These are phyloP conservation scores for Numenius phaeopus DNA, from an alignment of 2,797 vertebrate species.

Conservation along the genomic window DNA sequence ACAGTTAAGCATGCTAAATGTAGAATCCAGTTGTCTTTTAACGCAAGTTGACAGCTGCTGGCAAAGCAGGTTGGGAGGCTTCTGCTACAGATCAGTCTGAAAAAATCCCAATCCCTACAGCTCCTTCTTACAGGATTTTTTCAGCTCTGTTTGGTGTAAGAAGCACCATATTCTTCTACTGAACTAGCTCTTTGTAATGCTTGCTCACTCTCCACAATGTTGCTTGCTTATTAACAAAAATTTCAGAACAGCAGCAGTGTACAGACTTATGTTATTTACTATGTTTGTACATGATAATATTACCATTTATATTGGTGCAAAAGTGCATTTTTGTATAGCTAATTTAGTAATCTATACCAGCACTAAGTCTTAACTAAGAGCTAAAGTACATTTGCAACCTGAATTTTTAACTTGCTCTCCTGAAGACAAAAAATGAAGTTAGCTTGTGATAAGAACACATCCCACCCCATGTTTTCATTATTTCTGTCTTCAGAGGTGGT, in stretches of 20 bases:
- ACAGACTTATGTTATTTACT: neutral
- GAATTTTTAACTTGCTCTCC: neutral
- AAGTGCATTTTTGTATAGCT: neutral
- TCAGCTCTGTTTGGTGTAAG: neutral
- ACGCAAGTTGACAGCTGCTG: constrained; percentile 31
- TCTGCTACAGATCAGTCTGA: neutral
- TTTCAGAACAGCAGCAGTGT: neutral
- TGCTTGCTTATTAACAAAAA: neutral
- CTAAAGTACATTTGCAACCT: neutral
- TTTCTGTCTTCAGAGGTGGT: neutral
- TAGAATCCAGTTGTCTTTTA: constrained; percentile 8
- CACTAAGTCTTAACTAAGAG: neutral
- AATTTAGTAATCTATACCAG: neutral
- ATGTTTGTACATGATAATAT: neutral
- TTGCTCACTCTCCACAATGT: neutral
- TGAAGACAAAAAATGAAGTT: neutral
- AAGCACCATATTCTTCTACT: neutral
- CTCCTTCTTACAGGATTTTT: neutral
- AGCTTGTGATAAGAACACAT: neutral
- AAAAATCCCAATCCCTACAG: neutral
- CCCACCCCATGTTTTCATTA: neutral
- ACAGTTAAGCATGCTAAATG: neutral
- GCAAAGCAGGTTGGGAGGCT: neutral
- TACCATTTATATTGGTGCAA: neutral
- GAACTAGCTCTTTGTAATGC: neutral